Percentiles rank a stretch among this genome's conserved stretches.
phyloP scores from a whole-genome alignment of 2,797 vertebrate genomes.

The Falco novaeseelandiae region DNA sequence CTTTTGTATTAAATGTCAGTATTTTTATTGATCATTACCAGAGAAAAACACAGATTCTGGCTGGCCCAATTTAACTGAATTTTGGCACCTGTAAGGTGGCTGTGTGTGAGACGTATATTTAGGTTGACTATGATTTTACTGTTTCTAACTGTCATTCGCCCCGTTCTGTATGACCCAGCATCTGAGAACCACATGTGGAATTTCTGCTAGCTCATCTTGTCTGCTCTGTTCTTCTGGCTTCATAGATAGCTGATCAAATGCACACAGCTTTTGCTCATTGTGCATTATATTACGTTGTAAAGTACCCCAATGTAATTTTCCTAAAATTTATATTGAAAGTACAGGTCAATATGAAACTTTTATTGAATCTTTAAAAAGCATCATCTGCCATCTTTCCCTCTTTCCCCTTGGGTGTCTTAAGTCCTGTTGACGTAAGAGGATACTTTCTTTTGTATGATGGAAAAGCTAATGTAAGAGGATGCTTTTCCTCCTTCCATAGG shows the following conservation, averaged over 20 bases:
- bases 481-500: neutral
- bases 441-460: too few species aligned
- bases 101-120: neutral
- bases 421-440: neutral
- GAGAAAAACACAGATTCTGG: neutral
- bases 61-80: neutral
- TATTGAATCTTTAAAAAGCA: neutral
- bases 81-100: neutral
- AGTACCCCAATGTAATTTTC: neutral
- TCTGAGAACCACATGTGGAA: neutral
- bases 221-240: neutral
- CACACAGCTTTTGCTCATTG: neutral
- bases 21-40: neutral
- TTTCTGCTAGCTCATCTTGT: neutral
- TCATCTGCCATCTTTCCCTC: neutral
- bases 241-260: neutral
- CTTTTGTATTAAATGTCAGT: neutral
- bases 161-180: neutral
- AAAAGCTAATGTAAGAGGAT: neutral
- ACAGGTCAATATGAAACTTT: neutral
- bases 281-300: neutral
- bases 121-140: neutral
- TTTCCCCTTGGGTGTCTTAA: neutral
- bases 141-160: neutral
- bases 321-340: neutral